Percentiles rank a stretch among this genome's conserved stretches.
Conservation (phyloP, 1,140 invertebrate species). For the Thalassaphorura encarpata region DNA sequence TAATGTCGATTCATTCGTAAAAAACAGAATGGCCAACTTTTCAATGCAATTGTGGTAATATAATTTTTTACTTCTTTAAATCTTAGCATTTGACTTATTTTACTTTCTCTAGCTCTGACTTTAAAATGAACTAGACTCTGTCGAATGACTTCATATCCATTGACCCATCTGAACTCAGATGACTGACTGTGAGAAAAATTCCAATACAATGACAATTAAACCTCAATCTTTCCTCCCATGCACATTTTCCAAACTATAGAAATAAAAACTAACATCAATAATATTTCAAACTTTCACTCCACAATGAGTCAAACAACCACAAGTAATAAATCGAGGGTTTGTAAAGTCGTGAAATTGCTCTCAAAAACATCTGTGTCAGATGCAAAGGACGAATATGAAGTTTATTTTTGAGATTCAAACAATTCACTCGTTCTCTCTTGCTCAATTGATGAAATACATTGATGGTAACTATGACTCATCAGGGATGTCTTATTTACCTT, state of each 20-base stretch:
- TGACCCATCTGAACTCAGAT: slow-evolving; percentile 25
- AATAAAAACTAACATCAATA: not conserved
- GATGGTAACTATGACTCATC: too few species aligned
- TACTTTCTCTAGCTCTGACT: slow-evolving; percentile 28
- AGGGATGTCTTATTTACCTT: too few species aligned
- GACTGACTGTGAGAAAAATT: slow-evolving; percentile 25
- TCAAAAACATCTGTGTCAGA: too few species aligned
- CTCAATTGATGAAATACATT: too few species aligned
- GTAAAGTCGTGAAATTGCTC: too few species aligned
- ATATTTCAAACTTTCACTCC: not conserved
- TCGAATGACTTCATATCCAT: slow-evolving; percentile 12
- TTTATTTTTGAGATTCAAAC: too few species aligned
- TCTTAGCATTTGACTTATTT: slow-evolving; percentile 10
- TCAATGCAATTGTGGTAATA: not conserved
- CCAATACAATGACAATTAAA: not conserved
- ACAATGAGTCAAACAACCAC: too few species aligned
- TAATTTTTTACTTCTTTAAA: not conserved
- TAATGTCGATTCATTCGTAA: too few species aligned
- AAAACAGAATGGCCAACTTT: too few species aligned
- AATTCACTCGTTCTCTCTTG: too few species aligned
- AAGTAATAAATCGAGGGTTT: too few species aligned
- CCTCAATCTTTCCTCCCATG: not conserved
- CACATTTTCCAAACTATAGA: not conserved
- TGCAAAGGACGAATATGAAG: too few species aligned
- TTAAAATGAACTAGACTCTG: slow-evolving; percentile 32